Evolutionary conservation across 2,113 vertebrate genomes (phyloP), one percentile per base, ranked within the genome.

Genomic region (Antennarius striatus): DNA sequence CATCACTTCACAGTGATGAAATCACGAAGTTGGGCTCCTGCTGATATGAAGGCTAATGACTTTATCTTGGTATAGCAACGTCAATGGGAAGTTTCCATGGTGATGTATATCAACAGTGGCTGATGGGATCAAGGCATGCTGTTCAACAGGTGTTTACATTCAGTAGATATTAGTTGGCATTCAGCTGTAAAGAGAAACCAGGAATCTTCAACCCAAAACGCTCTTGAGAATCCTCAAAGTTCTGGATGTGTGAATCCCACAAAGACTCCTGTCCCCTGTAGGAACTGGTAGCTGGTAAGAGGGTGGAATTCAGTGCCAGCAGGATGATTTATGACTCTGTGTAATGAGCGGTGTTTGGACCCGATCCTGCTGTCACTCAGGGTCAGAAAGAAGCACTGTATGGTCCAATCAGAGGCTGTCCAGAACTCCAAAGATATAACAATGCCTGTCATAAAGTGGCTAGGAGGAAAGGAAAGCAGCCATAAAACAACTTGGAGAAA

Each of bases 301-400:
- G 95, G 96, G 93, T 93, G 82, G 74, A 91, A 93, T 88, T 81
- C 48, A 79, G 85, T 96, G 95, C 94, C 94, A 95, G 92, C 90
- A 88, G 92, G 92, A 97, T 99, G 97, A 99, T 99, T 98, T 98
- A 99, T 98, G 95, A 94, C 93, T 93, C 93, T 86, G 93, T 96
- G 96, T 98, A 94, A 88, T 94, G 87, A 36, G 94, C 96, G 94
- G 95, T 93, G 94, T 93, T 95, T 98, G 96, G 96, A 98, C 86
- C 88, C 88, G 91, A 93, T 95, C 95, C 95, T 93, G 89, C 92
- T 96, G 96, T 96, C 95, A 97, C 92, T 98, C 94, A 95, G 67
- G 80, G 91, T 90, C 92, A 93, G 89, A 91, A 94, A 94, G 93
- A 92, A 87, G 83, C 80, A 36, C 68, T 92, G 90, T 91, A 73